Evolutionary conservation across 35 echinoderm and acorn worm genomes (phyloP), one percentile per base, ranked within the genome.

Genomic region (Holothuria glaberrima): DNA sequence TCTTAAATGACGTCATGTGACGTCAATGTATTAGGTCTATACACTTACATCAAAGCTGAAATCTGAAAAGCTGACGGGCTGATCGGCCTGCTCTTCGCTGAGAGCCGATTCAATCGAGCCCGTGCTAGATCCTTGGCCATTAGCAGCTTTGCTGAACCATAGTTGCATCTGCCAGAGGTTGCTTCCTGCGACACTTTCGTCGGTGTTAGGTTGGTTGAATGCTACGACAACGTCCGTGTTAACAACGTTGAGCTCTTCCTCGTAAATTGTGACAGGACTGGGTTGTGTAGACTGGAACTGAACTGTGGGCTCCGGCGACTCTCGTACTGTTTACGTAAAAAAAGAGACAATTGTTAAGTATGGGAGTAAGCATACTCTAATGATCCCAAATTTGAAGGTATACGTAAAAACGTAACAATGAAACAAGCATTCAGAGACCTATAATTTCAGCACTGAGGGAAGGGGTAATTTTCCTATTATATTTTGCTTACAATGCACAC

Each of bases 151-250:
- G 57, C 80, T 84, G 31, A 84, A 84, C 80, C 80, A 84, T 4
- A 84, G 26, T n/a, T 84, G 80, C 80, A 84, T 84, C 33, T 84
- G 80, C 80, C 80, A 84, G 7, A 84, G 80, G 59, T 84, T 57
- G 25, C 0, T 0, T 19, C 80, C 80, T n/a, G 52, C 80, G 19
- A 84, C 80, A 14, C 24, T 84, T 20, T 48, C 46, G 57, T 84
- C 80, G 25, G 80, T 84, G 17, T 84, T 38, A 58, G 80, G 30
- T 25, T 84, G 46, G 18, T 84, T 38, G 56, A 84, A 84, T 5
- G 25, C 61, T 2, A 84, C 80, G 0, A 84, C 80, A 30, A 84
- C 80, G 19, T 84, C 80, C 0, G 80, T 84, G 31, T 84, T 84
- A 5, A 84, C 80, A 30, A 84, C 30, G 26, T 60, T 84, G 25